Base-by-base conservation (phyloP, 2,797 vertebrate genomes). In the Xenentodon cancila region DNA sequence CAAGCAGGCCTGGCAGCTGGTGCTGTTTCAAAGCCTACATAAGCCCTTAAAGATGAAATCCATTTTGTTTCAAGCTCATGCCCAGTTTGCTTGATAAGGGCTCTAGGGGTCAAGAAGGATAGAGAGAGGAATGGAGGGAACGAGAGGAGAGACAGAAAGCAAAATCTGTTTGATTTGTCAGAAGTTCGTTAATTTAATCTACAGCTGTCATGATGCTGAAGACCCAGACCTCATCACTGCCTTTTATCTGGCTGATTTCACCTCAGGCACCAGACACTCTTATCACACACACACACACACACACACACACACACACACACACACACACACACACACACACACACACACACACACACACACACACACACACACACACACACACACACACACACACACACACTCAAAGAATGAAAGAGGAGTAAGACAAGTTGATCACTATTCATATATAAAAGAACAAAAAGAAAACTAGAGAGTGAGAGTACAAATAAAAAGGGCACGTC, bases 121-220 rank as follows among this genome's bases (percentile, higher is more conserved):
- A 91, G 52, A 91, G 81, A 93, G 74, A 74, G 53, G 51, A 66
- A 79, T 59, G 30, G 64, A 71, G 72, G 60, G 56, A 61, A 63
- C 91, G 90, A 93, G 92, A 92, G 46, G 80, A 79, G 65, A 77
- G 78, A 84, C 81, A 94, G 92, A 94, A 93, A 92, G 91, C 93
- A 88, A 93, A 58, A 92, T 91, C 94, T 96, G 96, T 98, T 97
- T 98, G 96, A 97, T 96, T 97, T 96, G 95, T 96, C 94, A 95
- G 95, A 95, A 95, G 91, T 95, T 95, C 94, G 96, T 96, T 93
- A 93, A 95, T 97, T 97, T 96, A 97, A 97, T 98, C 96, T 98
- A 96, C 96, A 97, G 96, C 96, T 97, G 96, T 96, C 97, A 97
- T 94, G 93, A 94, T 93, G 84, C 94, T 92, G 95, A 94, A 93